phyloP scores from a whole-genome alignment of 2,888 invertebrate species.

The Drosophila anceps region DNA sequence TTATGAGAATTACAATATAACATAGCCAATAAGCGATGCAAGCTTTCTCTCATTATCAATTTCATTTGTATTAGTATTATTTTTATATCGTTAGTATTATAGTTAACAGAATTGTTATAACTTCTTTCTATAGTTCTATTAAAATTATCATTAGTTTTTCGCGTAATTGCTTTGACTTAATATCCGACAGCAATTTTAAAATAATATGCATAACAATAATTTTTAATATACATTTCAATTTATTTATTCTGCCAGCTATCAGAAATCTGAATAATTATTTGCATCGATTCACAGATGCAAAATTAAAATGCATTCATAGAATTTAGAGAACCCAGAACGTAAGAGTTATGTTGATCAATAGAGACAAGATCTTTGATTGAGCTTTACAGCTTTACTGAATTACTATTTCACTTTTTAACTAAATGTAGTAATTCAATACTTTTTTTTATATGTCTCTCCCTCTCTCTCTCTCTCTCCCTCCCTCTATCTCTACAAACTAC shows the following conservation, averaged over 20 bases:
- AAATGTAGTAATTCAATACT: too few relatives aligned
- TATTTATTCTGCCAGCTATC: not conserved
- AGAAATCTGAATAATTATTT: not conserved
- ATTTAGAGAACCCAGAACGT: not conserved
- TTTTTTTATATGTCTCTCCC: too few relatives aligned
- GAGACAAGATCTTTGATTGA: not conserved
- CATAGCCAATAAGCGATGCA: conserved; percentile 8
- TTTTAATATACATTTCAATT: not conserved
- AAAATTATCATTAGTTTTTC: not conserved
- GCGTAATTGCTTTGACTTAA: not conserved
- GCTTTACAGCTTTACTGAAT: too few relatives aligned
- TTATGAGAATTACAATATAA: conserved; percentile 2
- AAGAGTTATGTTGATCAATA: not conserved
- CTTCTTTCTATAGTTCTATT: too few relatives aligned
- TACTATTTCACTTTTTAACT: too few relatives aligned
- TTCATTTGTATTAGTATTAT: not conserved
- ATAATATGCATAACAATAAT: not conserved
- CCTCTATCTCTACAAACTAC: not conserved
- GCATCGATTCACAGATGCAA: not conserved
- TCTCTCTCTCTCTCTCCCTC: not conserved
- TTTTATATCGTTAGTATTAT: too few relatives aligned
- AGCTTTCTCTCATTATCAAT: not conserved
- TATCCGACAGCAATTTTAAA: not conserved
- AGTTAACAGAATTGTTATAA: too few relatives aligned
- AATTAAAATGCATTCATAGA: not conserved